A percentile compares a stretch with the other conserved stretches of the same genome.
Evolutionary conservation across 2,113 vertebrate species (phyloP).

Genomic region (Microtus richardsoni): DNA sequence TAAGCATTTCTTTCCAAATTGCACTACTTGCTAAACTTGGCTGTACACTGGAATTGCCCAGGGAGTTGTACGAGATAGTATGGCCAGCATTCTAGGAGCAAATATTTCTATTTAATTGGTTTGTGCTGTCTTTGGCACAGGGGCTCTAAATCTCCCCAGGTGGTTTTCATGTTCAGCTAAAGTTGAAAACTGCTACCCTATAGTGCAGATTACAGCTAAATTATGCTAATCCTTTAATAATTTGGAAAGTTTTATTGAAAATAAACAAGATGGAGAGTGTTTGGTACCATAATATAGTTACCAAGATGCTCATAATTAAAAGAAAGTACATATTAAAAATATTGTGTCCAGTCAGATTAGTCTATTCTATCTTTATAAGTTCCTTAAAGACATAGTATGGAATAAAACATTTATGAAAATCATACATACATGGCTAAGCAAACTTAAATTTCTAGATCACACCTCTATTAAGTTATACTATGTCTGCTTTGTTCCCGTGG

Average conservation of each 20-base stretch:
- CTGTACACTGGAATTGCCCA: conserved; percentile 11
- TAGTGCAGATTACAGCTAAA: neutral
- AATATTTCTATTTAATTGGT: conserved; percentile 47
- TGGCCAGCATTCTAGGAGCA: neutral
- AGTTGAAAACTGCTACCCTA: neutral
- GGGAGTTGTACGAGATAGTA: conserved; percentile 1
- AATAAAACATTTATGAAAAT: neutral
- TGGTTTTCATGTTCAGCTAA: conserved; percentile 3
- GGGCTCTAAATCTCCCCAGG: neutral
- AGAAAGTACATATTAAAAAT: neutral
- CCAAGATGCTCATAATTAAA: conserved; percentile 1
- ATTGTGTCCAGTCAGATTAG: neutral
- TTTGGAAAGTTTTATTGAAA: conserved; percentile 17
- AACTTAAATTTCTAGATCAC: neutral
- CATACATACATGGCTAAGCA: neutral
- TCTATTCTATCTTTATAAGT: conserved; percentile 17
- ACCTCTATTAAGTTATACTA: neutral
- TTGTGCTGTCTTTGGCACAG: neutral
- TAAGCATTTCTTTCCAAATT: neutral
- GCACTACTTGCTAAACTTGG: neutral
- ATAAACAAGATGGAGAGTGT: neutral
- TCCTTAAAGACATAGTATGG: neutral
- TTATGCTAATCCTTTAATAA: conserved; percentile 27
- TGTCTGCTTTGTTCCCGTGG: neutral
- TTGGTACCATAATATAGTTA: neutral